A percentile compares a stretch with the other conserved stretches of the same genome.
These are phyloP conservation scores for Panthera leo DNA, from an alignment of 2,113 vertebrate species.

Conservation along the genomic window DNA sequence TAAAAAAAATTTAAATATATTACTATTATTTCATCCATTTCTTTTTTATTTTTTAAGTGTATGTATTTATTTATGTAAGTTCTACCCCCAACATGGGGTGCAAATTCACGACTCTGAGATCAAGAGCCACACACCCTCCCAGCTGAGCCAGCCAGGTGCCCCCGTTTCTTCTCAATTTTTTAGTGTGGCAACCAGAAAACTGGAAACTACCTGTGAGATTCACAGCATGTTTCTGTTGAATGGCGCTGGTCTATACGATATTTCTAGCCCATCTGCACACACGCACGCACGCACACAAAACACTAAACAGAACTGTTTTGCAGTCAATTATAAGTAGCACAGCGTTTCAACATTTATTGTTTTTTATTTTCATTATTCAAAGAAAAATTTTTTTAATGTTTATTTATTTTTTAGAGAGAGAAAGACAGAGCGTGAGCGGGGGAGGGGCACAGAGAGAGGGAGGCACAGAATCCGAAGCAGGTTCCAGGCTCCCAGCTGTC, in stretches of 20 bases:
- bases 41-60: neutral
- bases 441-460: neutral
- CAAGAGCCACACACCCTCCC: neutral
- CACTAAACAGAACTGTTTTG: neutral
- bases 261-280: neutral
- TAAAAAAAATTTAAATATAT: neutral
- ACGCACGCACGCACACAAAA: neutral
- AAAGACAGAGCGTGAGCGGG: neutral
- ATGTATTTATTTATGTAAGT: neutral
- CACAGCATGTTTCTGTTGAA: neutral
- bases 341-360: neutral
- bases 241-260: fast-evolving
- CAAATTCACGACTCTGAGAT: neutral
- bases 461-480: neutral
- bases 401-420: neutral
- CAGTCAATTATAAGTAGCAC: neutral
- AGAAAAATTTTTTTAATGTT: neutral
- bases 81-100: neutral
- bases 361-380: neutral
- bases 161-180: neutral
- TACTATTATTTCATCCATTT: neutral
- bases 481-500: neutral
- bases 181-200: neutral
- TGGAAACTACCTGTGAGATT: neutral
- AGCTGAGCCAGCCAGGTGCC: neutral